Evolutionary conservation across 2,888 invertebrate species (phyloP), one percentile per base, ranked within the genome.

Genomic region (Bimastos eiseni): DNA sequence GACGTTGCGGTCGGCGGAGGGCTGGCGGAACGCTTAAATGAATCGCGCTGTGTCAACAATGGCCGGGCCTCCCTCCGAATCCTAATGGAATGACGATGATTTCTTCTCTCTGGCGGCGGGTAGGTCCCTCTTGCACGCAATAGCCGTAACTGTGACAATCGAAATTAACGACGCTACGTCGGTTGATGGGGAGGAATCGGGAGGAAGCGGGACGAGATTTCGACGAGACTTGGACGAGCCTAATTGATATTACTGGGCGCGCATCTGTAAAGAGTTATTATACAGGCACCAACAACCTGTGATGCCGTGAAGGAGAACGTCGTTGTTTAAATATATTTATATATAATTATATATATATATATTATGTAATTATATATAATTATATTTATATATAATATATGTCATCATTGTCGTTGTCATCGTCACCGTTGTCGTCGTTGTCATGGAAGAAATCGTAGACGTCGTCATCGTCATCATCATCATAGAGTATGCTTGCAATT

Each of bases 41-140:
- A 70, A 70, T 70, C 70, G 70, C 70, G 70, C n/a, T 70, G 70
- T 70, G 70, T 70, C 70, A 70, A 70, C 70, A 70, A 70, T 70
- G 70, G n/a, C 30, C 70, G 70, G 70, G 70, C 70, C 70, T 70
- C 70, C 70, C 70, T 70, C 30, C 70, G 70, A 70, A 70, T n/a
- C n/a, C 70, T 70, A 70, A 70, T 70, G 70, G 70, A 70, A 70
- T 70, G 17, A 70, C 70, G n/a, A 70, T n/a, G 70, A 70, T 70
- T 70, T n/a, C 70, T n/a, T n/a, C n/a, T 70, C 11, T 1, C 21
- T 8, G 30, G n/a, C 11, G 70, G 17, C 30, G n/a, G 30, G 49
- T 13, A n/a, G 70, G 70, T n/a, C n/a, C 70, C 49, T 15, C 3
- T 13, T n/a, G 70, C 70, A 70, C 70, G 70, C 70, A 70, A 70